Evolutionary conservation across 2,113 vertebrate genomes (phyloP).

Genomic region (Chloropsis cyanopogon): DNA sequence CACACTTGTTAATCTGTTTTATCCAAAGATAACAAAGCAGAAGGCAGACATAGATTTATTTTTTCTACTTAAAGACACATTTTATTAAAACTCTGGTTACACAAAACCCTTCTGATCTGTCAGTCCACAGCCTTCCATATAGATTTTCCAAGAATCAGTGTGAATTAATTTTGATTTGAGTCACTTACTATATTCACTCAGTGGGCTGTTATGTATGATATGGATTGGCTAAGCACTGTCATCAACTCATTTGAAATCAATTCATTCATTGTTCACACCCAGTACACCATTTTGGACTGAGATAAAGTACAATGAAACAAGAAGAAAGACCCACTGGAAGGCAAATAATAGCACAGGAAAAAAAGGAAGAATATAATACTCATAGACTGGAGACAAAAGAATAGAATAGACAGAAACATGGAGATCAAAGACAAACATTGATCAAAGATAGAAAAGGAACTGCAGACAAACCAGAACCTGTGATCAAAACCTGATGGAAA

Average conservation of each 20-base stretch:
- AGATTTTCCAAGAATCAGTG: not conserved
- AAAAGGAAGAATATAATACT: not conserved
- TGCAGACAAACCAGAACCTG: not conserved
- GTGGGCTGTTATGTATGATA: not conserved
- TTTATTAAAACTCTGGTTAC: not conserved
- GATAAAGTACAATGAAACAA: not conserved
- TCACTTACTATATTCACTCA: not conserved
- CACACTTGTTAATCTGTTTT: not conserved
- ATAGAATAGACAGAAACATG: not conserved
- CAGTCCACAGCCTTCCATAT: not conserved
- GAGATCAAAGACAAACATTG: conserved; percentile 45
- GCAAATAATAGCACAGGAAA: not conserved
- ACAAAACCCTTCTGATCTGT: not conserved
- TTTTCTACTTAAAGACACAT: not conserved
- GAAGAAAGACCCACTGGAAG: not conserved
- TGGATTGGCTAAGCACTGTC: not conserved
- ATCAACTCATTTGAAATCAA: conserved; percentile 32
- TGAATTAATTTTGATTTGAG: conserved; percentile 31
- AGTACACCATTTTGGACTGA: not conserved
- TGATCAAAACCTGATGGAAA: conserved; percentile 45
- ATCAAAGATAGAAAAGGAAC: conserved; percentile 33
- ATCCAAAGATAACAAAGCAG: not conserved
- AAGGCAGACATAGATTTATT: not conserved
- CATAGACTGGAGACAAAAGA: conserved; percentile 1
- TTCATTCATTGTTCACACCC: conserved; percentile 32